Conservation (phyloP, 2,888 invertebrate species). For the Kryphioiulus occultus region DNA sequence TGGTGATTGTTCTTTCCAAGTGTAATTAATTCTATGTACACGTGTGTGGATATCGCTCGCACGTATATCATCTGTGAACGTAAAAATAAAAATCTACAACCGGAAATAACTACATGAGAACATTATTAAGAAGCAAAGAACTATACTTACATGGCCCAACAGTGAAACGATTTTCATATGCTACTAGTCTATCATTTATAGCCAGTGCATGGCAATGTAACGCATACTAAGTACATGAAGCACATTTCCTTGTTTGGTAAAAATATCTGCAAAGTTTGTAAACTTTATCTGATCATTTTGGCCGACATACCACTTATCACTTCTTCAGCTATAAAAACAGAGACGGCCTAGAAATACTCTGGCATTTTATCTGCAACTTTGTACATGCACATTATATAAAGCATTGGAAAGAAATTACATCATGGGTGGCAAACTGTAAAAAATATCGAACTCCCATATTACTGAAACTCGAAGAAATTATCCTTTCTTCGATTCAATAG, state of each 20-base stretch:
- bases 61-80: background rate
- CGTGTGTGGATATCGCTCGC: background rate
- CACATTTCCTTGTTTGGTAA: background rate
- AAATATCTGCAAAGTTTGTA: background rate
- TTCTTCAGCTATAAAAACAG: background rate
- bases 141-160: background rate
- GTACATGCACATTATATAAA: conserved; percentile 20
- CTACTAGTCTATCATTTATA: background rate
- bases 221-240: background rate
- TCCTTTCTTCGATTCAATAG: background rate
- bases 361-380: conserved; percentile 40
- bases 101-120: background rate
- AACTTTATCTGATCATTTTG: background rate
- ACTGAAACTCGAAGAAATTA: background rate
- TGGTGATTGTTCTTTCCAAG: conserved; percentile 37
- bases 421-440: conserved; percentile 7
- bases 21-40: background rate
- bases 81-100: background rate
- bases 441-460: background rate
- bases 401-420: background rate
- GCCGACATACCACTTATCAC: background rate
- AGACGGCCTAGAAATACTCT: background rate
- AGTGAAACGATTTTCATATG: background rate
- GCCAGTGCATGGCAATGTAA: background rate
- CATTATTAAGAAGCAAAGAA: background rate